Evolutionary conservation across 2,888 invertebrate genomes (phyloP), one percentile per base, ranked within the genome.

Genomic region (Clanis bilineata): DNA sequence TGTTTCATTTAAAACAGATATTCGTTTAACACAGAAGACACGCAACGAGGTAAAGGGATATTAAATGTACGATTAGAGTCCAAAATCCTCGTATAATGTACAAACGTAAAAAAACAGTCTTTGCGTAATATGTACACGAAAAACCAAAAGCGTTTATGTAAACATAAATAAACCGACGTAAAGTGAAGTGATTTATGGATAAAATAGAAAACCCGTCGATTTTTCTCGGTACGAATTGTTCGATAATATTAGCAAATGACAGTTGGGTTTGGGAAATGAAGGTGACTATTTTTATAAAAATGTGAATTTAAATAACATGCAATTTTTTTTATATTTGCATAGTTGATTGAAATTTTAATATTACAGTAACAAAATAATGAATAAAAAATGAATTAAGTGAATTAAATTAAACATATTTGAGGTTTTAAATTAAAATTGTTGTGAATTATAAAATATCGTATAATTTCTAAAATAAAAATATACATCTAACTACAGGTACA

Each of bases 161-260:
- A 61, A 61, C 61, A 57, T 44, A 61, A 61, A 61, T 61, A 61
- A 57, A 61, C 57, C 54, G 57, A 43, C 43, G 57, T 58, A 57
- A 56, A 61, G 36, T 57, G 22, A 51, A 55, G 43, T 61, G 57
- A 61, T 61, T 57, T 61, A 61, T 55, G 15, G 23, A 36, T 45
- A 44, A 45, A 23, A 56, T 44, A 36, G 44, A 61, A 54, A 43
- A 61, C 57, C 57, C 54, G 54, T n/a, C 44, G 38, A 58, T 61
- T 55, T 57, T 44, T 54, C 57, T 54, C 36, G 32, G 36, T 25
- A 25, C 51, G 36, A 57, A 55, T 23, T 44, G 57, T 57, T 57
- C 60, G 55, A 57, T 61, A 57, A 57, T 54, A 61, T 44, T 39
- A 55, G 45, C 38, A 25, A 59, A 59, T 56, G 59, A 59, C 59